phyloP scores from a whole-genome alignment of 2,888 invertebrate genomes.

The Ecdyonurus torrentis region DNA sequence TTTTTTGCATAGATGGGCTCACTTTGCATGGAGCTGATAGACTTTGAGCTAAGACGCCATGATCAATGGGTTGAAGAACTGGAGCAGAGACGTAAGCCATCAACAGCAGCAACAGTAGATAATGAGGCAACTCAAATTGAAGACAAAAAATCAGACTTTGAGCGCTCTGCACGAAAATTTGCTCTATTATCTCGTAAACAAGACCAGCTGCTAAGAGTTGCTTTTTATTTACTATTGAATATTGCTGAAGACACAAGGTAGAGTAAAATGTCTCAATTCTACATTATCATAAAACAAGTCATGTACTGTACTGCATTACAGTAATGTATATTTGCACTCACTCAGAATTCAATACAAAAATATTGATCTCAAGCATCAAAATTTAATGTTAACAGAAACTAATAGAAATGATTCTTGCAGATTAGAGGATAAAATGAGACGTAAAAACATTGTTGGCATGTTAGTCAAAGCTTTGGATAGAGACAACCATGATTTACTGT shows the following conservation, averaged over 20 bases:
- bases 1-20: slow-evolving; percentile 62
- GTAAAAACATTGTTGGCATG: slow-evolving; percentile 77
- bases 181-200: slow-evolving; percentile 78
- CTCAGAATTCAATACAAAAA: too few species aligned
- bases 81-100: slow-evolving; percentile 34
- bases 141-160: neutral
- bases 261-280: too few species aligned
- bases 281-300: too few species aligned
- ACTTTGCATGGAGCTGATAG: slow-evolving; percentile 89
- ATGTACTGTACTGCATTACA: too few species aligned
- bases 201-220: slow-evolving; percentile 78
- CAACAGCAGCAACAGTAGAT: neutral
- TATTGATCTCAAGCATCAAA: neutral
- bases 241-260: slow-evolving; percentile 76
- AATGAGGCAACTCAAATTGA: neutral
- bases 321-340: too few species aligned
- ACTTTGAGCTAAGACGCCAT: slow-evolving; percentile 84
- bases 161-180: slow-evolving; percentile 43
- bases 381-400: neutral
- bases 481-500: slow-evolving; percentile 74
- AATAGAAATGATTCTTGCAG: slow-evolving; percentile 22
- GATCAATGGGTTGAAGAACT: slow-evolving; percentile 77
- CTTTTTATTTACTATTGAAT: slow-evolving; percentile 83
- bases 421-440: slow-evolving; percentile 94
- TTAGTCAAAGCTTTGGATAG: slow-evolving; percentile 78